Conservation (phyloP, 2,888 invertebrate species). For the Mycalesis mineus region DNA sequence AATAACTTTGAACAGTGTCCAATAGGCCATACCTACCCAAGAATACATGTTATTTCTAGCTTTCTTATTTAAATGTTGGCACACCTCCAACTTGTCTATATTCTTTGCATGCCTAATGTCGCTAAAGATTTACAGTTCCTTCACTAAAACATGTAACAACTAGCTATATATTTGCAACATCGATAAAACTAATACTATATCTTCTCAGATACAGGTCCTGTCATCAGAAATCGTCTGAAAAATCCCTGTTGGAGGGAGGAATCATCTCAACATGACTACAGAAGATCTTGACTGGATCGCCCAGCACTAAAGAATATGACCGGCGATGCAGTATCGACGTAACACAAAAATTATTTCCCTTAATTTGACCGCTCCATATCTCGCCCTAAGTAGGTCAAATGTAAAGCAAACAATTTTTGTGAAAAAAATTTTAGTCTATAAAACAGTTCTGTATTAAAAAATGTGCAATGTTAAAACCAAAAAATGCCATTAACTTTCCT, state of each 20-base stretch:
- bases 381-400: constrained; percentile 63
- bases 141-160: too few species aligned
- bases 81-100: not conserved
- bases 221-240: constrained; percentile 41
- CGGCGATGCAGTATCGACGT: constrained; percentile 44
- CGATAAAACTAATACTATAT: too few species aligned
- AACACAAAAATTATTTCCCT: constrained; percentile 63
- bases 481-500: constrained; percentile 73
- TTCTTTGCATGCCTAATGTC: not conserved
- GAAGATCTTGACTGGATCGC: constrained; percentile 39
- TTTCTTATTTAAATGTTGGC: constrained; percentile 14
- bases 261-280: constrained; percentile 18
- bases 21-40: not conserved
- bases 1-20: not conserved
- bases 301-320: constrained; percentile 40
- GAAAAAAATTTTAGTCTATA: constrained; percentile 47
- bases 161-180: too few species aligned
- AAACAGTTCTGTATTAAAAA: constrained; percentile 64
- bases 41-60: constrained; percentile 1
- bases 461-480: constrained; percentile 78
- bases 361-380: constrained; percentile 51
- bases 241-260: constrained; percentile 18
- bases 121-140: not conserved
- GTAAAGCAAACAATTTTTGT: constrained; percentile 64
- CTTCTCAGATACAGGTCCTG: constrained; percentile 50